Percentiles rank a stretch among this genome's conserved stretches.
These are phyloP conservation scores for Trachelus iudaicus DNA, from an alignment of 2,888 invertebrate genomes.

Conservation along the genomic window DNA sequence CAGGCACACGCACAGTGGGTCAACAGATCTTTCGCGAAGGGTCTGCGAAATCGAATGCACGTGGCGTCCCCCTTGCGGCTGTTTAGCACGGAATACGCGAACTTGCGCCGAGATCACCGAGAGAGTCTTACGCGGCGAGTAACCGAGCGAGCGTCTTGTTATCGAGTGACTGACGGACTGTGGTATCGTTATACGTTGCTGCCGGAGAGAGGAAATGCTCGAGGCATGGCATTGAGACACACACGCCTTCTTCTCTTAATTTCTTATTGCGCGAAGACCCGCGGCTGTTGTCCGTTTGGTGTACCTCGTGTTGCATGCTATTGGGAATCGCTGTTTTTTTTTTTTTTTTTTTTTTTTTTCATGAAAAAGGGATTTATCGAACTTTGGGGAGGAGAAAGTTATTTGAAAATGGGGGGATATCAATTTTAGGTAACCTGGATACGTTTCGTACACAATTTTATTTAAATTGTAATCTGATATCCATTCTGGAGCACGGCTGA, in stretches of 20 bases:
- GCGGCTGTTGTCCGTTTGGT: not conserved
- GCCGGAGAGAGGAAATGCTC: constrained; percentile 11
- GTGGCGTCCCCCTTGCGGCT: not conserved
- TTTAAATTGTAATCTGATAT: not conserved
- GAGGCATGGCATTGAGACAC: constrained; percentile 16
- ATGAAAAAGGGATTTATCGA: not conserved
- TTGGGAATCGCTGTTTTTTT: no score
- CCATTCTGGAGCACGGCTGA: not conserved
- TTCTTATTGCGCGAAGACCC: constrained; percentile 23
- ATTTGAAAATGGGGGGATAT: not conserved
- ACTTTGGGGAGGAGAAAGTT: not conserved
- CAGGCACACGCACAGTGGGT: not conserved
- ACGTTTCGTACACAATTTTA: not conserved
- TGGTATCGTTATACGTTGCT: constrained; percentile 14
- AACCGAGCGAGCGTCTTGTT: constrained; percentile 20
- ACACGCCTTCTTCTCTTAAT: constrained; percentile 18
- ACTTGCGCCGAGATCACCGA: not conserved
- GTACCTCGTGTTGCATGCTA: no score
- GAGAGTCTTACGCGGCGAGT: constrained; percentile 1
- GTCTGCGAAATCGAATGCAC: not conserved
- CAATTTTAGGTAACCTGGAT: not conserved
- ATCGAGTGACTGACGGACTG: constrained; percentile 33
- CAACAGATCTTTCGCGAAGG: not conserved
- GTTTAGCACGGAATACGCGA: not conserved
- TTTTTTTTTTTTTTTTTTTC: no score